Evolutionary conservation across 2,797 vertebrate species (phyloP).

Genomic region (Pseudomugil tenellus): DNA sequence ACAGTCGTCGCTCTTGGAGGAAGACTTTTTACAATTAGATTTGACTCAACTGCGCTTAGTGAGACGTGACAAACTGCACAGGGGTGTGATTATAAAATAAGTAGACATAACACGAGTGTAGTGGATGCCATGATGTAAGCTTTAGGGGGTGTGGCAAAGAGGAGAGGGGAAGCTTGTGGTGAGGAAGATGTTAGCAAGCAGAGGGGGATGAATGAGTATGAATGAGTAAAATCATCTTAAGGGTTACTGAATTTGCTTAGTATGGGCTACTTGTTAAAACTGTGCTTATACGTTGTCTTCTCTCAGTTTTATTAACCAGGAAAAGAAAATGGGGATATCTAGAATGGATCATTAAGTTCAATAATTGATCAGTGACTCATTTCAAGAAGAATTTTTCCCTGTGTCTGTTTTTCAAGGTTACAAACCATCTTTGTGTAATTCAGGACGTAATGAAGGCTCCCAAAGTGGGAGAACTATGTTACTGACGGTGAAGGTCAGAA

Average conservation of each 20-base stretch:
- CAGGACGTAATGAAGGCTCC: not conserved
- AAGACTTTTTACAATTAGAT: not conserved
- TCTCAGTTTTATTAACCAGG: not conserved
- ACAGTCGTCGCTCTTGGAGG: not conserved
- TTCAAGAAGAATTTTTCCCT: not conserved
- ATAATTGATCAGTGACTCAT: not conserved
- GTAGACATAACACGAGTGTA: conserved; percentile 5
- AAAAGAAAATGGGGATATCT: not conserved
- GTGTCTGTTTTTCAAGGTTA: not conserved
- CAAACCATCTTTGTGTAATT: not conserved
- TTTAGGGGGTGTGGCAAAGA: conserved; percentile 32
- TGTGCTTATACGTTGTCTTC: not conserved
- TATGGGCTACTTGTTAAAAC: conserved; percentile 16
- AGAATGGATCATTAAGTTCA: conserved; percentile 9
- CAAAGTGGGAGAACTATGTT: not conserved
- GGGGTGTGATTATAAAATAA: conserved; percentile 18
- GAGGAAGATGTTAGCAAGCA: not conserved
- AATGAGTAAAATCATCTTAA: not conserved
- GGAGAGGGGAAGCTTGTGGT: conserved; percentile 29
- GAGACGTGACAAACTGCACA: conserved; percentile 55
- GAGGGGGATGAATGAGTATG: not conserved
- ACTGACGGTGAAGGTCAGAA: not conserved
- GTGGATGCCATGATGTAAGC: conserved; percentile 32
- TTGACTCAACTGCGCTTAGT: not conserved
- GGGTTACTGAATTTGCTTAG: conserved; percentile 19